These are phyloP conservation scores for Aphrophora alni DNA, from an alignment of 2,888 invertebrate genomes.

Conservation along the genomic window DNA sequence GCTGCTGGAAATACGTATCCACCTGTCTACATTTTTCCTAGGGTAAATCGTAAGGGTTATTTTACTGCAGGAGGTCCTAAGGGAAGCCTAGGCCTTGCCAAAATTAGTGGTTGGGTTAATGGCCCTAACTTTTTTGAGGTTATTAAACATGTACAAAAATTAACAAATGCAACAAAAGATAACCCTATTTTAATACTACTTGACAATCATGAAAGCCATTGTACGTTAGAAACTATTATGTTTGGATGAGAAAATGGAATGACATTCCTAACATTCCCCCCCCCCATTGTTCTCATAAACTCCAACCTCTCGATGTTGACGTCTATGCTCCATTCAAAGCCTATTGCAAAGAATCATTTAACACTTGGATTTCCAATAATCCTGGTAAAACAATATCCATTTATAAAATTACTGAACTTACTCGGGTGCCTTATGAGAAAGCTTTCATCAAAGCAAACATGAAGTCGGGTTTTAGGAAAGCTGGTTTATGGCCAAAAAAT, in stretches of 20 bases:
- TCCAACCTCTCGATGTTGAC: constrained; percentile 13
- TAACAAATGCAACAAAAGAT: constrained; percentile 20
- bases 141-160: constrained; percentile 6
- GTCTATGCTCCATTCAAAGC: constrained; percentile 19
- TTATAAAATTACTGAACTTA: constrained; percentile 2
- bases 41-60: constrained; percentile 4
- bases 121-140: constrained; percentile 9
- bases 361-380: constrained; percentile 6
- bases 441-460: constrained; percentile 16
- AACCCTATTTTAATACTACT: background rate
- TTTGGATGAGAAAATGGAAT: constrained; percentile 17
- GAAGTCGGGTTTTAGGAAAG: constrained; percentile 10
- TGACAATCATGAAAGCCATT: constrained; percentile 17
- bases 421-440: background rate
- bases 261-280: background rate
- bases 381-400: constrained; percentile 11
- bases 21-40: constrained; percentile 3
- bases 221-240: constrained; percentile 2
- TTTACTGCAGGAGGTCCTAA: constrained; percentile 10
- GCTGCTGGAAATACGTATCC: constrained; percentile 15
- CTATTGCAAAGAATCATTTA: background rate
- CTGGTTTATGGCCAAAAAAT: constrained; percentile 3
- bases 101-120: constrained; percentile 16
- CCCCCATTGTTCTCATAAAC: constrained; percentile 1
- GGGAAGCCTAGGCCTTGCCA: constrained; percentile 15